A percentile compares a stretch with the other conserved stretches of the same genome.
These are phyloP conservation scores for Belgica antarctica DNA, from an alignment of 2,888 invertebrate genomes.

Conservation along the genomic window DNA sequence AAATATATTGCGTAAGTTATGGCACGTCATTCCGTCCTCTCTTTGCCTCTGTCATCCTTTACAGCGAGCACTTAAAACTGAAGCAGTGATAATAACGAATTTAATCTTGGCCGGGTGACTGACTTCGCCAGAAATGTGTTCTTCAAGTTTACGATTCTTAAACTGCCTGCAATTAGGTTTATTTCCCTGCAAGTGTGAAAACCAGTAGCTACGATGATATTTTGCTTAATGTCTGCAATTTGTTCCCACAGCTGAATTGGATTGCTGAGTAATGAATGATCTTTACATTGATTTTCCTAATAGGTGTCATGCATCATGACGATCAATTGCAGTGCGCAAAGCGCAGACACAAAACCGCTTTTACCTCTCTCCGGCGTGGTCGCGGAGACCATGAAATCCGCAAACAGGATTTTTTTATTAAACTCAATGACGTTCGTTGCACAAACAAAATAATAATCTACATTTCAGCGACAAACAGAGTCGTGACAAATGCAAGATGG, in stretches of 20 bases:
- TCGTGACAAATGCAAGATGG: not conserved
- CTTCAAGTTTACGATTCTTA: not conserved
- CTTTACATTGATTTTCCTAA: constrained; percentile 11
- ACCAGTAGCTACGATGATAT: not conserved
- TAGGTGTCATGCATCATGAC: not conserved
- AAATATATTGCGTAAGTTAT: not conserved
- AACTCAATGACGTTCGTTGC: not conserved
- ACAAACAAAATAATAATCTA: not conserved
- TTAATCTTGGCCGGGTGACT: not conserved
- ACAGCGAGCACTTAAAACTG: not conserved
- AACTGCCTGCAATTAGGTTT: not conserved
- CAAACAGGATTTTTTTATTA: not conserved
- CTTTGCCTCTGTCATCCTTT: too few species aligned
- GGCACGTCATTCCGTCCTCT: not conserved
- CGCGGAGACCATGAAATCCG: not conserved
- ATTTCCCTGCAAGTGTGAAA: not conserved
- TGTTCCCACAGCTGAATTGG: not conserved
- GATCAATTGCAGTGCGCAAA: not conserved
- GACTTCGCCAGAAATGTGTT: not conserved
- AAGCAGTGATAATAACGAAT: not conserved
- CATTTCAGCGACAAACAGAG: not conserved
- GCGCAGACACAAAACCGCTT: not conserved
- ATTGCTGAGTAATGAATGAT: not conserved
- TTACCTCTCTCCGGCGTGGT: not conserved
- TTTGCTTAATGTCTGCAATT: not conserved